phyloP scores from a whole-genome alignment of 2,113 vertebrate genomes.

The Thamnaconus septentrionalis region DNA sequence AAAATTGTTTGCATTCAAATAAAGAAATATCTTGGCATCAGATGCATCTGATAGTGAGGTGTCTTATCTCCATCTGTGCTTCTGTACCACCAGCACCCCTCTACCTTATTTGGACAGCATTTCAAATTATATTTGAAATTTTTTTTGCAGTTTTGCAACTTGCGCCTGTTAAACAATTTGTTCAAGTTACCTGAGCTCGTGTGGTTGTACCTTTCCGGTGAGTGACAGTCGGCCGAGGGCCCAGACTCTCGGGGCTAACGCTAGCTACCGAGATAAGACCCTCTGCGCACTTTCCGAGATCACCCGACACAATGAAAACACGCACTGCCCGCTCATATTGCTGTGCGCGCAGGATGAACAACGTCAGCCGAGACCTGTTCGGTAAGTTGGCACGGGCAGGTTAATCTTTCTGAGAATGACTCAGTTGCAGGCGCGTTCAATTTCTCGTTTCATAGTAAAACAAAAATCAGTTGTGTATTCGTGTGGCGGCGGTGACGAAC shows the following conservation, averaged over 20 bases:
- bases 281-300: conserved; percentile 45
- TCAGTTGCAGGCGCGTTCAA: conserved; percentile 1
- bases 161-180: background rate
- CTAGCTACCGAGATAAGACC: conserved; percentile 37
- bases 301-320: conserved; percentile 8
- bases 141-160: too few species aligned
- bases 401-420: background rate
- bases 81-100: too few species aligned
- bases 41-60: too few species aligned
- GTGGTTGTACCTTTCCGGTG: conserved; percentile 4
- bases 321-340: conserved; percentile 30
- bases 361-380: background rate
- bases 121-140: too few species aligned
- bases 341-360: background rate
- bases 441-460: conserved; percentile 2
- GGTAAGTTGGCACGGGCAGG: background rate
- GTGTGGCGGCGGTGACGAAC: conserved; percentile 17
- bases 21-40: too few species aligned
- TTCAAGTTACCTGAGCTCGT: background rate
- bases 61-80: too few species aligned
- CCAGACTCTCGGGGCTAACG: conserved; percentile 40
- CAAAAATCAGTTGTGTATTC: background rate
- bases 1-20: too few species aligned
- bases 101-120: too few species aligned
- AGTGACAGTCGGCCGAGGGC: conserved; percentile 39